Percentiles rank a stretch among this genome's conserved stretches.
phyloP scores from a whole-genome alignment of 1,140 invertebrate genomes.

The Zelostemma sp. region DNA sequence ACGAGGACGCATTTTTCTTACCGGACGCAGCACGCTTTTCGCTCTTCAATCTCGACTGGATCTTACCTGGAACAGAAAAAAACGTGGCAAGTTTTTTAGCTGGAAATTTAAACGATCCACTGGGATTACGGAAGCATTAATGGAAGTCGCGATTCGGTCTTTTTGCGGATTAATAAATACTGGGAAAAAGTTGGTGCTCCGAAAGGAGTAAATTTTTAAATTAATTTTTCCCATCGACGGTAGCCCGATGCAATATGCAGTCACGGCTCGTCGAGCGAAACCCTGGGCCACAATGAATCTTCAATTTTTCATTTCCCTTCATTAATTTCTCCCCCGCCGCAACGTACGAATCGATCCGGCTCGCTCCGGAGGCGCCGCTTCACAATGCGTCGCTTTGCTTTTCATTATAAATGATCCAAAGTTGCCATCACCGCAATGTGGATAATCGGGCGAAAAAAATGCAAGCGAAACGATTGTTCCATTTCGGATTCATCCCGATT shows the following conservation, averaged over 20 bases:
- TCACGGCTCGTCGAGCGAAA: slow-evolving; percentile 50
- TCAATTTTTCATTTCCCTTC: slow-evolving; percentile 47
- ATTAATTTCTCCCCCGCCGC: slow-evolving; percentile 27
- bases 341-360: slow-evolving; percentile 26
- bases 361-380: slow-evolving; percentile 13
- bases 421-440: slow-evolving; percentile 1
- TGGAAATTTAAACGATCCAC: too few relatives aligned
- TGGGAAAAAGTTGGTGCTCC: slow-evolving; percentile 1
- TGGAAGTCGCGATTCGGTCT: not conserved
- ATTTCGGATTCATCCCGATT: too few relatives aligned
- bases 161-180: slow-evolving; percentile 18
- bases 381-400: slow-evolving; percentile 17
- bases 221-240: slow-evolving; percentile 22
- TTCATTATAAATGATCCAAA: slow-evolving; percentile 1
- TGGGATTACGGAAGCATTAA: too few relatives aligned
- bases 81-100: too few relatives aligned
- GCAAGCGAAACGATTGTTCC: too few relatives aligned
- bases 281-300: slow-evolving; percentile 56
- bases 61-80: too few relatives aligned
- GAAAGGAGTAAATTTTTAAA: slow-evolving; percentile 28
- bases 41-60: too few relatives aligned
- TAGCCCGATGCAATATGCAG: slow-evolving; percentile 31
- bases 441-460: too few relatives aligned
- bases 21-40: slow-evolving; percentile 25
- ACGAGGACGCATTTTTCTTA: slow-evolving; percentile 50